Percentiles rank a stretch among this genome's conserved stretches.
phyloP scores from a whole-genome alignment of 2,888 invertebrate genomes.

The Synergus laeviventris region DNA sequence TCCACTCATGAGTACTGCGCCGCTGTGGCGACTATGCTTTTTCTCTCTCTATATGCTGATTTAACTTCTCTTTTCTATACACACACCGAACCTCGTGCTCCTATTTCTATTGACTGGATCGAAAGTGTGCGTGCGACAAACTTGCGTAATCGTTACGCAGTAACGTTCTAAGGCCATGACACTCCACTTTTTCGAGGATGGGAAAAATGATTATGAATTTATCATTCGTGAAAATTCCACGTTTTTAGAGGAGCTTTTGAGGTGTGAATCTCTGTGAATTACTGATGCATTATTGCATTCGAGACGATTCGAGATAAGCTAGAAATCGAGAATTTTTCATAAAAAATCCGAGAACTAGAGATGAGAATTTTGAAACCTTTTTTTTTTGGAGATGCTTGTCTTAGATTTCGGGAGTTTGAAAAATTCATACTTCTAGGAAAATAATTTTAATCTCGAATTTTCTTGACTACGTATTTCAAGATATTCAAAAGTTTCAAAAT shows the following conservation, averaged over 20 bases:
- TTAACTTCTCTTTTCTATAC: constrained; percentile 34
- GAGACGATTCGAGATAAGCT: no score
- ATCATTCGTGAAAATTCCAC: constrained; percentile 4
- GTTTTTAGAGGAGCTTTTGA: neutral
- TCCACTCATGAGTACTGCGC: constrained; percentile 56
- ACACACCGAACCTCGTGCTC: constrained; percentile 36
- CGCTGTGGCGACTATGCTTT: constrained; percentile 44
- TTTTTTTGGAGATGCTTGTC: no score
- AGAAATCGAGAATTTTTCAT: no score
- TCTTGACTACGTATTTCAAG: no score
- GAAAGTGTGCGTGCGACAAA: constrained; percentile 17
- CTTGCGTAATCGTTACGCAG: constrained; percentile 43
- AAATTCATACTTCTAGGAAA: no score
- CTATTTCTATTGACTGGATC: constrained; percentile 41
- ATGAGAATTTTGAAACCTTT: no score
- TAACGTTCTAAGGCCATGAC: constrained; percentile 39
- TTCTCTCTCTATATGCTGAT: constrained; percentile 36
- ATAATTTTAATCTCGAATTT: no score
- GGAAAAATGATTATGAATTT: constrained; percentile 18
- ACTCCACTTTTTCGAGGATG: constrained; percentile 18
- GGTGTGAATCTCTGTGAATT: no score
- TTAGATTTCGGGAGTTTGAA: no score
- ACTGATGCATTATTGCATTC: no score
- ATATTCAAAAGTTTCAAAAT: no score
- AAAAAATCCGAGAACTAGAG: no score